Percentiles rank a stretch among this genome's conserved stretches.
These are phyloP conservation scores for Lepidochitona cinerea DNA, from an alignment of 2,888 invertebrate genomes.

Conservation along the genomic window DNA sequence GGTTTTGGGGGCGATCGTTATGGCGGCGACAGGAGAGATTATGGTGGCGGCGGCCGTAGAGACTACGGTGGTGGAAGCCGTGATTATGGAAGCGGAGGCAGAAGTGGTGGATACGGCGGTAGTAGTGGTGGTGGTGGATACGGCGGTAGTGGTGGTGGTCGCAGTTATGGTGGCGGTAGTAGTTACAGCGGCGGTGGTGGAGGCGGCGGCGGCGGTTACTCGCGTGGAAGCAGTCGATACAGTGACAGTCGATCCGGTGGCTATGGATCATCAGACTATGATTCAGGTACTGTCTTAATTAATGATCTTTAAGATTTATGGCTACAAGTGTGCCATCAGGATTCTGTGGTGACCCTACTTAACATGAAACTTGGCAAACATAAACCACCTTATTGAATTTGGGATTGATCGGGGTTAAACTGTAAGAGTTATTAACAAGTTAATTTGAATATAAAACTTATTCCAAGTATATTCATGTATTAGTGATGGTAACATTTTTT, in stretches of 20 bases:
- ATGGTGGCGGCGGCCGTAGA: constrained; percentile 4
- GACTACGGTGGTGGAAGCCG: background rate
- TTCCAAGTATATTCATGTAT: too few species aligned
- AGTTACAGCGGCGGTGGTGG: background rate
- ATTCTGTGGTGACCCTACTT: too few species aligned
- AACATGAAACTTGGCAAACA: too few species aligned
- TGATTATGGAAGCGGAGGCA: background rate
- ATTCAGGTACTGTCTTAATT: too few species aligned
- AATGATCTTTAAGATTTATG: too few species aligned
- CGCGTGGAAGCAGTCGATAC: background rate
- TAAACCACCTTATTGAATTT: too few species aligned
- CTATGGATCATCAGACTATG: background rate
- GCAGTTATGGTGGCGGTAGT: background rate
- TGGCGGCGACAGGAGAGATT: background rate
- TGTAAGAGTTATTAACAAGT: too few species aligned
- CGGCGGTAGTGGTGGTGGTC: background rate
- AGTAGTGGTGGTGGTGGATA: background rate
- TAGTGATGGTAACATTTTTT: too few species aligned
- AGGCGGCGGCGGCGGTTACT: background rate
- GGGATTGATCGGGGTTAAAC: too few species aligned
- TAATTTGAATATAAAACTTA: too few species aligned
- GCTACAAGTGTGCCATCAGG: too few species aligned
- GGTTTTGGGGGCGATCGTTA: background rate
- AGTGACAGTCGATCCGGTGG: background rate
- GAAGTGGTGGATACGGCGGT: background rate